Evolutionary conservation across 2,113 vertebrate genomes (phyloP).

Genomic region (Trematomus loennbergii): DNA sequence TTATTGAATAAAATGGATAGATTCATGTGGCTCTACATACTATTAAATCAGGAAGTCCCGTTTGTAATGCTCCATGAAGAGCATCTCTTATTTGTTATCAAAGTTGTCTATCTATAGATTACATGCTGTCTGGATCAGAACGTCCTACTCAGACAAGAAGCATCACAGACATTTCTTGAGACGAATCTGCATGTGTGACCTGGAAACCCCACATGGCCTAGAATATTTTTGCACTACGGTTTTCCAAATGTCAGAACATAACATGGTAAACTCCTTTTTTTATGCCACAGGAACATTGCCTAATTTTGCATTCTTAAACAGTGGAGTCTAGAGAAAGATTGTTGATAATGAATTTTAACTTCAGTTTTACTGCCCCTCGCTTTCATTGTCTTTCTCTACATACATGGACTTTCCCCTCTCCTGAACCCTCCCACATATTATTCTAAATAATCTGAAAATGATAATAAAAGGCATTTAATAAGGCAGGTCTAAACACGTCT

Average conservation of each 20-base stretch:
- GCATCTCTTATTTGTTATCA: conserved; percentile 12
- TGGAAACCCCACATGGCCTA: conserved; percentile 23
- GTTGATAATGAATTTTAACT: too few relatives aligned
- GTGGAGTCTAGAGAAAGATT: too few relatives aligned
- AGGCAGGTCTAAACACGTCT: not conserved
- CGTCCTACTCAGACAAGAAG: conserved; percentile 28
- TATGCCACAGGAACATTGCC: too few relatives aligned
- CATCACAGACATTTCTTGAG: conserved; percentile 4
- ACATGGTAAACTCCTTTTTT: not conserved
- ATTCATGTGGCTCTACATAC: conserved; percentile 5
- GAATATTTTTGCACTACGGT: not conserved
- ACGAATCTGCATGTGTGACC: conserved; percentile 30
- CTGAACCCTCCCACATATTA: too few relatives aligned
- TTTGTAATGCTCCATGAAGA: conserved; percentile 5
- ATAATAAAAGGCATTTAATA: not conserved
- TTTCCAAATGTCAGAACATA: conserved; percentile 9
- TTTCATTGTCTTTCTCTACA: too few relatives aligned
- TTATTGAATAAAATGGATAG: conserved; percentile 47
- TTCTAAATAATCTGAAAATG: not conserved
- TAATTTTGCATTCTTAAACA: too few relatives aligned
- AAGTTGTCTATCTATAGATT: conserved; percentile 6
- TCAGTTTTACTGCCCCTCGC: too few relatives aligned
- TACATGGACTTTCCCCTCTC: too few relatives aligned
- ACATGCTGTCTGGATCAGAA: conserved; percentile 29
- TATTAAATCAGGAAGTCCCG: conserved; percentile 57